These are phyloP conservation scores for Trichonephila clavata DNA, from an alignment of 1,140 invertebrate species.

Conservation along the genomic window DNA sequence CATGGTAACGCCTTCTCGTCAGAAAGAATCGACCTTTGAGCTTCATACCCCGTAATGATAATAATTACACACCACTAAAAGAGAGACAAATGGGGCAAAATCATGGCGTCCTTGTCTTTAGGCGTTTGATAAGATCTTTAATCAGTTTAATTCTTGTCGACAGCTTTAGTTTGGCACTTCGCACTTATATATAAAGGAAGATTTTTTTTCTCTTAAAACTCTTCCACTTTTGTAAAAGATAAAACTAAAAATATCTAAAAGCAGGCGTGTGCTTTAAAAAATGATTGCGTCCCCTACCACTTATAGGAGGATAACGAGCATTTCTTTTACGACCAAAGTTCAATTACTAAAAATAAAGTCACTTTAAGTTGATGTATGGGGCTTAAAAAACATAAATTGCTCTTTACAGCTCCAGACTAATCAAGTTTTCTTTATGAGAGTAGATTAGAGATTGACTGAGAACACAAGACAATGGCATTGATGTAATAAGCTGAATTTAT, in stretches of 20 bases:
- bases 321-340: slow-evolving; percentile 3
- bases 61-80: slow-evolving; percentile 55
- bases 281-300: slow-evolving; percentile 3
- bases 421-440: neutral
- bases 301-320: slow-evolving; percentile 27
- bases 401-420: neutral
- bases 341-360: slow-evolving; percentile 50
- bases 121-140: slow-evolving; percentile 61
- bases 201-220: neutral
- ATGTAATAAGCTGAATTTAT: neutral
- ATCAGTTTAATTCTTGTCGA: slow-evolving; percentile 64
- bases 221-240: neutral
- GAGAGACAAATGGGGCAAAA: slow-evolving; percentile 62
- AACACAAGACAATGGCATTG: neutral
- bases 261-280: slow-evolving; percentile 45
- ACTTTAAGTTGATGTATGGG: neutral
- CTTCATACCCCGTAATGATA: slow-evolving; percentile 62
- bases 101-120: slow-evolving; percentile 2
- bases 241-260: slow-evolving; percentile 3
- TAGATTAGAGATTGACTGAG: neutral
- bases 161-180: slow-evolving; percentile 53
- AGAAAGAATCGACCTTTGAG: slow-evolving; percentile 36
- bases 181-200: slow-evolving; percentile 38
- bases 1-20: slow-evolving; percentile 7
- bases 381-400: neutral